Base-by-base conservation (phyloP, 2,797 vertebrate genomes). In the Centroberyx gerrardi region DNA sequence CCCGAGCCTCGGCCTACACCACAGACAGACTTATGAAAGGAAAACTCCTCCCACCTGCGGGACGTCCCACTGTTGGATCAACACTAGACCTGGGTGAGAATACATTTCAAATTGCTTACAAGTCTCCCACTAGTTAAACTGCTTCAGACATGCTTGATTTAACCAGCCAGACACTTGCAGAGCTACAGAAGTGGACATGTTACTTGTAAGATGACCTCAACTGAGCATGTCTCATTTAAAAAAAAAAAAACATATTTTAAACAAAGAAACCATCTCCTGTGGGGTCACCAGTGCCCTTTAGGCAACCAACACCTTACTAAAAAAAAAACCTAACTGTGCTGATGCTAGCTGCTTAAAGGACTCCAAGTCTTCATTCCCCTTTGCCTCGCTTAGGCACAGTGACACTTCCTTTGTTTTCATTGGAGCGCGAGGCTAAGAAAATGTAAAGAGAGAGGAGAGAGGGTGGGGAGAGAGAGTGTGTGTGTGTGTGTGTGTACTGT, bases 21-120 rank as follows among this genome's bases (percentile, higher is more conserved):
- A 69, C 85, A 76, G 78, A 77, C 74, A 68, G 71, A 62, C 65
- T 68, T 54, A 54, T 65, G 12, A 77, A 71, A 81, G 76, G 63
- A 74, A 84, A 72, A 53, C 74, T 62, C 67, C 76, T 7, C 64
- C 42, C 61, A 44, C 65, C 68, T 54, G 68, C 2, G 13, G 75
- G 81, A 80, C 64, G 78, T 86, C 87, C 82, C 27, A 15, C 68
- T n/a, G 33, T 46, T 58, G 68, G 72, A 36, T 80, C 73, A 68
- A 70, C 75, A 74, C 54, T 64, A 27, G 0, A 1, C 48, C 71
- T 40, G 31, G 52, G 18, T 53, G 49, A 56, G 73, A 64, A 67
- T n/a, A 18, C 17, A 17, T 58, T 62, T 4, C 8, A 44, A 44
- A 73, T 51, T 38, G 15, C 40, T 66, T 18, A 52, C 28, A 76